phyloP scores from a whole-genome alignment of 2,888 invertebrate species.

The Colostygia pectinataria region DNA sequence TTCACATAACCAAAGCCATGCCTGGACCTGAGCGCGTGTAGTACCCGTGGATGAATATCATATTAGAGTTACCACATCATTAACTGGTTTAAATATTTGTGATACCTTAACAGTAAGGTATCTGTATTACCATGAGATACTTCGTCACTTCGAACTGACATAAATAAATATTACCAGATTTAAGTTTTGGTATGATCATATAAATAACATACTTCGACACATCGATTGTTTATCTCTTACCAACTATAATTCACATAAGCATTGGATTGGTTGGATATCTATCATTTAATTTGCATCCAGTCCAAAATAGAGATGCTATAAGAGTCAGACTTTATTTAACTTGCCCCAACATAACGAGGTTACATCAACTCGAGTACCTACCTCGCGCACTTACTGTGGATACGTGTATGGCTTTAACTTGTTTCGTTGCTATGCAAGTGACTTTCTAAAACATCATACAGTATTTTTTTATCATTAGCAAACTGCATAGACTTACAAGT shows the following conservation, averaged over 20 bases:
- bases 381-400: conserved; percentile 61
- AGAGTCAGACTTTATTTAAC: conserved; percentile 61
- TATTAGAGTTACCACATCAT: conserved; percentile 61
- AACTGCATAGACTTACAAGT: conserved; percentile 24
- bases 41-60: conserved; percentile 49
- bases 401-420: conserved; percentile 69
- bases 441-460: conserved; percentile 76
- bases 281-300: conserved; percentile 30
- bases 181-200: conserved; percentile 10
- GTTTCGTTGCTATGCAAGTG: conserved; percentile 72
- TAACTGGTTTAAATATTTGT: conserved; percentile 60
- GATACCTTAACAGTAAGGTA: conserved; percentile 46
- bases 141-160: conserved; percentile 3
- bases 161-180: conserved; percentile 1
- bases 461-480: conserved; percentile 41
- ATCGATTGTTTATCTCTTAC: conserved; percentile 10
- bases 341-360: conserved; percentile 66
- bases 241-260: conserved; percentile 5
- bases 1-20: conserved; percentile 50
- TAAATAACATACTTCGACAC: conserved; percentile 9
- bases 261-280: too few species aligned
- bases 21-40: conserved; percentile 38
- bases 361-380: conserved; percentile 71
- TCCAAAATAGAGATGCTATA: conserved; percentile 44
- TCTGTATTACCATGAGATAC: conserved; percentile 32